These are phyloP conservation scores for Serilophus lunatus DNA, from an alignment of 2,113 vertebrate genomes.

Conservation along the genomic window DNA sequence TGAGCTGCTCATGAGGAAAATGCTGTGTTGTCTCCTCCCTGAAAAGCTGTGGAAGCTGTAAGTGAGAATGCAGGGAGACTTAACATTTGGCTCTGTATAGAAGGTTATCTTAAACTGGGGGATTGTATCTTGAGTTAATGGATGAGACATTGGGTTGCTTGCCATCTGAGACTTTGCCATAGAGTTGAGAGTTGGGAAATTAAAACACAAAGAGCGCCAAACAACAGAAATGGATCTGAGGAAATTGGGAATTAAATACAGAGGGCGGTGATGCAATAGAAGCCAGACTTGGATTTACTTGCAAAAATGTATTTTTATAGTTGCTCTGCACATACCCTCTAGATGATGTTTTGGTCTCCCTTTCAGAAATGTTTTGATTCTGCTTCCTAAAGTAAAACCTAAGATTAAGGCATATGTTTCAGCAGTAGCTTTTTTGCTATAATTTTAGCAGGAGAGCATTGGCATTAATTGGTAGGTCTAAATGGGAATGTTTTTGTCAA, in stretches of 20 bases:
- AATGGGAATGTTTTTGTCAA: not conserved
- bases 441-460: not conserved
- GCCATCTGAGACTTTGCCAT: not conserved
- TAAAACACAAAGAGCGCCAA: not conserved
- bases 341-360: not conserved
- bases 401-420: not conserved
- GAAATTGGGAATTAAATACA: not conserved
- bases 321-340: not conserved
- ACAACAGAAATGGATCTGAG: not conserved
- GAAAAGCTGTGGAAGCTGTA: not conserved
- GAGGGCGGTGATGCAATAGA: not conserved
- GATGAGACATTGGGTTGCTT: not conserved
- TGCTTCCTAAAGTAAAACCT: not conserved
- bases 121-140: not conserved
- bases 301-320: not conserved
- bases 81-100: rapidly evolving
- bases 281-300: not conserved
- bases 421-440: not conserved
- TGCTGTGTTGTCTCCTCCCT: not conserved
- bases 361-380: not conserved
- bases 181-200: not conserved
- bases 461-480: not conserved
- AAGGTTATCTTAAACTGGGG: not conserved
- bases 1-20: not conserved
- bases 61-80: not conserved